These are phyloP conservation scores for Clarias laeviceps DNA, from an alignment of 2,797 vertebrate genomes.

Conservation along the genomic window DNA sequence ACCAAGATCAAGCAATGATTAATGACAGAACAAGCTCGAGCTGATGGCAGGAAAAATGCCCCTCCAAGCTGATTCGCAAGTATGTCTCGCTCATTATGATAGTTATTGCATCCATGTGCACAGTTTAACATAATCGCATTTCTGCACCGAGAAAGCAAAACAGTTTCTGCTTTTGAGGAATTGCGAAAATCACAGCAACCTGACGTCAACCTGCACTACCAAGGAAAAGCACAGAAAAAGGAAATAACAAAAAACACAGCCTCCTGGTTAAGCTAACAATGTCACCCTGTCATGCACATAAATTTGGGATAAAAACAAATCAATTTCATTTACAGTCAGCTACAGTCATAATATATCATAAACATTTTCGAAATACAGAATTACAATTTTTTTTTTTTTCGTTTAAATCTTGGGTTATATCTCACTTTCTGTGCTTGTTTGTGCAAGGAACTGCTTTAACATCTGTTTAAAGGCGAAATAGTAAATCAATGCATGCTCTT, in stretches of 20 bases:
- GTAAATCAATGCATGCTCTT: not conserved
- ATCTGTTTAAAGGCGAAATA: not conserved
- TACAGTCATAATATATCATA: not conserved
- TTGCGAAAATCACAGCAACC: not conserved
- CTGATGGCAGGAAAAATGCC: slow-evolving; percentile 79
- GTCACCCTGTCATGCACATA: not conserved
- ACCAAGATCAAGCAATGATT: slow-evolving; percentile 97
- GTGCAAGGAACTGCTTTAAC: not conserved
- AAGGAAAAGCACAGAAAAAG: not conserved
- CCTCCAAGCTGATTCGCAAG: slow-evolving; percentile 78
- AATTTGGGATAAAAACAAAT: not conserved
- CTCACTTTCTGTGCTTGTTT: not conserved
- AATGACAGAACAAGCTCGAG: slow-evolving; percentile 93
- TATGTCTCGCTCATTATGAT: slow-evolving; percentile 29
- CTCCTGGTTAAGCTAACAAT: not conserved
- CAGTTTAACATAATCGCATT: not conserved
- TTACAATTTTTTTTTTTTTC: not conserved
- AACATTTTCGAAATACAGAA: not conserved
- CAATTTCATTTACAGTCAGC: not conserved
- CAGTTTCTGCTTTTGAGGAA: not conserved
- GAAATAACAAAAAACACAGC: not conserved
- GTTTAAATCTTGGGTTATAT: not conserved
- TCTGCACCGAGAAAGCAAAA: slow-evolving; percentile 3
- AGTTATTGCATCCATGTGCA: slow-evolving; percentile 24
- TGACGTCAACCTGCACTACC: not conserved